Percentiles rank a stretch among this genome's conserved stretches.
Conservation (phyloP, 2,113 vertebrate genomes). For the Variabilichromis moorii region DNA sequence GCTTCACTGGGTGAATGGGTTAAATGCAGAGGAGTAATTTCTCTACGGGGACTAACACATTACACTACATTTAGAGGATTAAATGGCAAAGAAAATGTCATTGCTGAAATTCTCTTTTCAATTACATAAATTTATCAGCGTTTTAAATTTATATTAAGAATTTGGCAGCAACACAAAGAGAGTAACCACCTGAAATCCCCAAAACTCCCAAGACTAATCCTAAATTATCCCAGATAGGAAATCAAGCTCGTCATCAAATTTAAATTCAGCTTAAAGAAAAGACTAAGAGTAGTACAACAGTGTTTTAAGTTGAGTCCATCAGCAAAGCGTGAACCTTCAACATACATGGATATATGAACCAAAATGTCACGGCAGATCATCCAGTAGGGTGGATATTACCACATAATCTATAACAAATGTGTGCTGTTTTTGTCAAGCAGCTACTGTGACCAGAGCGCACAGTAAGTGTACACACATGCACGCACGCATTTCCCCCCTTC, state of each 20-base stretch:
- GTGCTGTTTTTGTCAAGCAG: not conserved
- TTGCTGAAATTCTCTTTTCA: not conserved
- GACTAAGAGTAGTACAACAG: not conserved
- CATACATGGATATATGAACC: not conserved
- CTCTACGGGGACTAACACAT: not conserved
- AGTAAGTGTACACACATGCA: not conserved
- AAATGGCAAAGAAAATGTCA: not conserved
- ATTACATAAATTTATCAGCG: not conserved
- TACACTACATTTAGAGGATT: not conserved
- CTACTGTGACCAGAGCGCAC: not conserved
- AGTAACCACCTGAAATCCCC: not conserved
- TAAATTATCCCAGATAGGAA: not conserved
- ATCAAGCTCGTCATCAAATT: not conserved
- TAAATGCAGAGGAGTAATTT: not conserved
- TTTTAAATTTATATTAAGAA: not conserved
- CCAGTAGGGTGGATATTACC: not conserved
- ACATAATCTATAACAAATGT: not conserved
- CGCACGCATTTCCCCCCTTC: not conserved
- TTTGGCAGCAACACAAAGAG: not conserved
- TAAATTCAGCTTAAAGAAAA: not conserved
- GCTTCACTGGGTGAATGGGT: not conserved
- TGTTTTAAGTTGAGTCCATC: not conserved
- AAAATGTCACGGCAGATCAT: not conserved
- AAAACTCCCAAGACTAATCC: not conserved
- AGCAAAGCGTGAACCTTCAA: not conserved